Percentiles rank a stretch among this genome's conserved stretches.
Evolutionary conservation across 2,797 vertebrate genomes (phyloP).

Genomic region (Anguilla marmorata): DNA sequence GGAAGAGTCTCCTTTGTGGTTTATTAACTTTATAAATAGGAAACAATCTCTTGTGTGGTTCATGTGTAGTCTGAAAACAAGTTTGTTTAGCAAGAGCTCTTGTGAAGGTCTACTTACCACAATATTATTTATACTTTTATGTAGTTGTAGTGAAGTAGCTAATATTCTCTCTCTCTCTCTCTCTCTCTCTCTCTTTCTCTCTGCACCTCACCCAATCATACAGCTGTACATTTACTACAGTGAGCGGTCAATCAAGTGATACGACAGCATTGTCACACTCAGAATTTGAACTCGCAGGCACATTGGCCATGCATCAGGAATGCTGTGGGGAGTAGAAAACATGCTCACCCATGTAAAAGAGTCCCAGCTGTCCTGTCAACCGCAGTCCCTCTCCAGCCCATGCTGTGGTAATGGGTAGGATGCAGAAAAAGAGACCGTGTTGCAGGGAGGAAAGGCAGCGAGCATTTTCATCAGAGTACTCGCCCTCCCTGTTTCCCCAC

Average conservation of each 20-base stretch:
- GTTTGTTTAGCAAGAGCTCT: neutral
- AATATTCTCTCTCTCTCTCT: neutral
- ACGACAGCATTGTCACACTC: neutral
- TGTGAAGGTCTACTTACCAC: neutral
- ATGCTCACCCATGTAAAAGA: neutral
- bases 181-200: neutral
- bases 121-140: neutral
- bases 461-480: neutral
- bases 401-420: neutral
- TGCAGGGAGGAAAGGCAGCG: neutral
- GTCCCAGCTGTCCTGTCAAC: neutral
- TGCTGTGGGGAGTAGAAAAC: neutral
- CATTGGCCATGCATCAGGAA: neutral
- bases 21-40: constrained; percentile 16
- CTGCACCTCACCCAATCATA: neutral
- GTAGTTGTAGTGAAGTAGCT: neutral
- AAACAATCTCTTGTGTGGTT: neutral
- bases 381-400: neutral
- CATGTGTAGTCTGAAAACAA: neutral
- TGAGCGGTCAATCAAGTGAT: neutral
- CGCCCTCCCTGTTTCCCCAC: neutral
- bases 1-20: neutral
- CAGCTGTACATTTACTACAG: neutral
- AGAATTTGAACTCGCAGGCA: neutral
- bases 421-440: neutral